Base-by-base conservation (phyloP, 2,113 vertebrate species). In the Rattus rattus region DNA sequence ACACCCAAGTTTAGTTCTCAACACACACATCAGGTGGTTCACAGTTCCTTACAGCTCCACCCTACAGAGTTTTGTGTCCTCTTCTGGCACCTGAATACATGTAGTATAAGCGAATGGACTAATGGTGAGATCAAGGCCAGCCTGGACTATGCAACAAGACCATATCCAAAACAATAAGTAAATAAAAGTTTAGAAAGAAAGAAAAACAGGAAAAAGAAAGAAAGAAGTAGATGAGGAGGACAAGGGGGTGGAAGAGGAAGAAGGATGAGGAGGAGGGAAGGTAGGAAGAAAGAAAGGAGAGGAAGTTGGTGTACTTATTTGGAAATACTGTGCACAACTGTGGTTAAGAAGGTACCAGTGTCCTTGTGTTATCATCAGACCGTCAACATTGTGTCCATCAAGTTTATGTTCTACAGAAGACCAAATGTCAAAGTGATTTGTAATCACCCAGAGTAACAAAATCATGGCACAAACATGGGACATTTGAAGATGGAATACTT, bases 261-360 rank as follows among this genome's bases (percentile, higher is more conserved):
- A 2, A n/a, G 36, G 33, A 20, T 19, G 30, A 75, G 1, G 39
- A 75, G 19, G 4, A 47, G 22, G 26, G 22, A 22, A 12, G 28
- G 2, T 5, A 16, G 0, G 7, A 33, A 0, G 30, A 2, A 19
- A 9, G 33, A 8, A 36, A 12, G 33, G 10, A 12, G 33, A 56
- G 5, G 19, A 16, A 8, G 6, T 8, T 75, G 70, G 28, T 26
- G 16, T 63, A 30, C 14, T 28, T 16, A 3, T n/a, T 43, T 70
- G 43, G 67, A 49, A 49, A 7, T 4, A 49, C 63, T 67, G 59
- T 43, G n/a, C 10, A 33, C 28, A 49, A 33, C 43, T 13, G 2
- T 86, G 28, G 5, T 20, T 49, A 86, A 33, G 28, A 72, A 47
- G n/a, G 43, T 14, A 20, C 3, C 47, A 0, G 1, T 33, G 19